These are phyloP conservation scores for Protaetia brevitarsis DNA, from an alignment of 1,140 invertebrate genomes.

Conservation along the genomic window DNA sequence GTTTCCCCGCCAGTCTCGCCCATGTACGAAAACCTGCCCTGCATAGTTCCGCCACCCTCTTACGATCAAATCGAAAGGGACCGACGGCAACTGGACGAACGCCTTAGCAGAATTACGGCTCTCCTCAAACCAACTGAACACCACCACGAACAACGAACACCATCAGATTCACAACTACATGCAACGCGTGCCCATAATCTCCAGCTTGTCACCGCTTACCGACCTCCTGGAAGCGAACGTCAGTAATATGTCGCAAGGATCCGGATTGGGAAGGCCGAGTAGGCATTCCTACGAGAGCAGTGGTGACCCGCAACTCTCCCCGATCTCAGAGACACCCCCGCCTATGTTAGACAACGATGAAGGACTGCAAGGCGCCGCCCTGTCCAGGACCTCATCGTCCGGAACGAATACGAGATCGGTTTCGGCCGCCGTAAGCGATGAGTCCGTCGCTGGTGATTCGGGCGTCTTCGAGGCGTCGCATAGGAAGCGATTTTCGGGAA, in stretches of 20 bases:
- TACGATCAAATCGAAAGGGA: constrained; percentile 63
- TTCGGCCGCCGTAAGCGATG: constrained; percentile 92
- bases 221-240: constrained; percentile 40
- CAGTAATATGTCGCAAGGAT: constrained; percentile 48
- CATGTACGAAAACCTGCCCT: constrained; percentile 61
- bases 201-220: constrained; percentile 41
- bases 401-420: constrained; percentile 81
- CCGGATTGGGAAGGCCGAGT: constrained; percentile 56
- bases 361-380: constrained; percentile 55
- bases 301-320: constrained; percentile 62
- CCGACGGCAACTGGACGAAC: constrained; percentile 32
- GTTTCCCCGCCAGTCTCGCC: constrained; percentile 82
- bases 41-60: constrained; percentile 63
- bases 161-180: constrained; percentile 30
- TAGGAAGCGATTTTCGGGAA: constrained; percentile 54
- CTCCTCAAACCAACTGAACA: background rate
- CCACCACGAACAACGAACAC: constrained; percentile 43
- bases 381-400: constrained; percentile 54
- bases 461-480: constrained; percentile 92
- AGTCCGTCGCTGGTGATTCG: constrained; percentile 93
- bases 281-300: constrained; percentile 47
- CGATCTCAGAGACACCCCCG: constrained; percentile 71
- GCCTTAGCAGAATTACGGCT: constrained; percentile 52
- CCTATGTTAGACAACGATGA: constrained; percentile 54
- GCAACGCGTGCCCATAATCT: constrained; percentile 36